Evolutionary conservation across 2,113 vertebrate genomes (phyloP).

Genomic region (Ctenomys sociabilis): DNA sequence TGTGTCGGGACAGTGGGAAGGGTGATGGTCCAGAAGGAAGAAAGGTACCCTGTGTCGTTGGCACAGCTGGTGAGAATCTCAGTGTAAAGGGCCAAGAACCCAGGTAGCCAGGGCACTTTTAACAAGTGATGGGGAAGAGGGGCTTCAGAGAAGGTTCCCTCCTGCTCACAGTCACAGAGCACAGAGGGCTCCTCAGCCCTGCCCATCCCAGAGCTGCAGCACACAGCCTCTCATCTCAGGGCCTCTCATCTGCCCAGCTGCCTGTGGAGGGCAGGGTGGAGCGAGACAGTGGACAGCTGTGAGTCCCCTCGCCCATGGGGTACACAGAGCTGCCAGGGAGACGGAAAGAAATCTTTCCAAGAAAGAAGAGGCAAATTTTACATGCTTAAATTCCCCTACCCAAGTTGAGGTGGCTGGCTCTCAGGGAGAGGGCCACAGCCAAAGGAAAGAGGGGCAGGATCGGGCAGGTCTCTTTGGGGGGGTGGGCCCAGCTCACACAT

Average conservation of each 20-base stretch:
- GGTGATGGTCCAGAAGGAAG: neutral
- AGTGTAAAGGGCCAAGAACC: neutral
- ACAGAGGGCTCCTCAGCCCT: neutral
- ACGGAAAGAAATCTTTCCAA: neutral
- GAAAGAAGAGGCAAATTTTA: neutral
- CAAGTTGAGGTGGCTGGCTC: neutral
- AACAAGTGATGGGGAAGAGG: neutral
- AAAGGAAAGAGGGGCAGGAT: slow-evolving; percentile 6
- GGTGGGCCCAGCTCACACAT: neutral
- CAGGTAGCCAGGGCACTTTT: no score
- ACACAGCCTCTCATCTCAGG: neutral
- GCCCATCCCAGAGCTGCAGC: neutral
- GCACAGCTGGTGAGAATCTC: neutral
- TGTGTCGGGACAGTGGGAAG: neutral
- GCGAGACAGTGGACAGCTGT: neutral
- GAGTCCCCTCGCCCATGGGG: neutral
- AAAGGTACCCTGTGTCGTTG: neutral
- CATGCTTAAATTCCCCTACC: neutral
- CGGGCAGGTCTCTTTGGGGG: neutral
- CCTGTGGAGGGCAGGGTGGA: neutral
- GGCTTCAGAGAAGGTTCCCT: neutral
- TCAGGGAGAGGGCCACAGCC: neutral
- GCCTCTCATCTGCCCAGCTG: neutral
- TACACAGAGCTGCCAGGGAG: neutral
- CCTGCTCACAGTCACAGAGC: neutral